phyloP scores from a whole-genome alignment of 2,888 invertebrate species.

The Eilema sororculum region DNA sequence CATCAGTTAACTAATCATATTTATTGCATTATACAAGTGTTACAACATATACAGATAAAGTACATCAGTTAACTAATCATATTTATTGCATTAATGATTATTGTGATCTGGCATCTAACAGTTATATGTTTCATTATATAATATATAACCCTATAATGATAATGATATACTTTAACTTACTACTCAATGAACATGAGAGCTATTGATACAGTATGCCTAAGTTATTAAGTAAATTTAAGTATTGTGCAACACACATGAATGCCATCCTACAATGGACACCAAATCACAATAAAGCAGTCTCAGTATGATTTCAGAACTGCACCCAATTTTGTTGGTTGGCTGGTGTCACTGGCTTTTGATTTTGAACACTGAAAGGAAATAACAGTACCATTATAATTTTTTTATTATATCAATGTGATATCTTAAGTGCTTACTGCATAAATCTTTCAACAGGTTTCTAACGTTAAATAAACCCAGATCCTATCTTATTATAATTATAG shows the following conservation, averaged over 20 bases:
- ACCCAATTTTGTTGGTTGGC: constrained; percentile 84
- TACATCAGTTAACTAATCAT: constrained; percentile 58
- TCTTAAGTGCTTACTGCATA: background rate
- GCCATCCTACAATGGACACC: constrained; percentile 63
- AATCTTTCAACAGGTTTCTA: background rate
- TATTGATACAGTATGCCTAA: constrained; percentile 63
- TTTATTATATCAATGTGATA: background rate
- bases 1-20: constrained; percentile 57
- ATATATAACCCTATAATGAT: constrained; percentile 42
- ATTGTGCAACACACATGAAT: constrained; percentile 74
- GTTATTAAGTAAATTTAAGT: constrained; percentile 79
- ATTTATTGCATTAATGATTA: constrained; percentile 58
- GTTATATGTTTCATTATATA: constrained; percentile 34
- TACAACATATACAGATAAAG: constrained; percentile 81
- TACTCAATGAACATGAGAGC: constrained; percentile 50
- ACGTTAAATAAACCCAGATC: background rate
- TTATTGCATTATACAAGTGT: constrained; percentile 61
- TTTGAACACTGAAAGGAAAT: constrained; percentile 64
- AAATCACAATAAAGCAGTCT: constrained; percentile 65
- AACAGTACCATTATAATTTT: background rate
- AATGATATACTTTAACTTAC: constrained; percentile 50
- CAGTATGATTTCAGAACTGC: constrained; percentile 71
- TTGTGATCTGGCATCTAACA: constrained; percentile 68
- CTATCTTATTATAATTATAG: too few species aligned
- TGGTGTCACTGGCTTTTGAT: constrained; percentile 75